phyloP scores from a whole-genome alignment of 2,113 vertebrate species.

The Carettochelys insculpta region DNA sequence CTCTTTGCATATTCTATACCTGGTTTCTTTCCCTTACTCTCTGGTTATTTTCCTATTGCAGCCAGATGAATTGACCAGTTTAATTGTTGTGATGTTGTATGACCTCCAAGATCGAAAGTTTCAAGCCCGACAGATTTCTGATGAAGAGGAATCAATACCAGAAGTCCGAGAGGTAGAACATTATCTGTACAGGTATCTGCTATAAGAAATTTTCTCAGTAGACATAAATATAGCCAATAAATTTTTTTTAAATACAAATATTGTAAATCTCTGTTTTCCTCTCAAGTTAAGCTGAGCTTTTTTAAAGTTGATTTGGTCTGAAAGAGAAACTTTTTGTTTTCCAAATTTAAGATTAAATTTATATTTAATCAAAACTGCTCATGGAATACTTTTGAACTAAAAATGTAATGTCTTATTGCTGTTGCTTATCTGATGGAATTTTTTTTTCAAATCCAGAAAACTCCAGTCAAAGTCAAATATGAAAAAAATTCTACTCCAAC shows the following conservation, averaged over 20 bases:
- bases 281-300: background rate
- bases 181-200: constrained; percentile 79
- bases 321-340: background rate
- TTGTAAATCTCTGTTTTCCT: background rate
- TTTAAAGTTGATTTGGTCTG: background rate
- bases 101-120: constrained; percentile 93
- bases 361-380: background rate
- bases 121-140: constrained; percentile 64
- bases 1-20: background rate
- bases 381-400: background rate
- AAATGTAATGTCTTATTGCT: background rate
- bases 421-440: background rate
- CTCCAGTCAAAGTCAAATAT: background rate
- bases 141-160: constrained; percentile 60
- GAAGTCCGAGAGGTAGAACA: constrained; percentile 85
- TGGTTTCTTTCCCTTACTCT: background rate
- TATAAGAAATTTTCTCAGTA: background rate
- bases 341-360: background rate
- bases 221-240: background rate
- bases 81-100: constrained; percentile 88
- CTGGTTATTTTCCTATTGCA: constrained; percentile 64
- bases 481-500: background rate
- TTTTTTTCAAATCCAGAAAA: background rate
- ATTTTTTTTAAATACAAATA: background rate
- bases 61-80: constrained; percentile 84